phyloP scores from a whole-genome alignment of 2,113 vertebrate species.

The Petrocephalus microphthalmus region DNA sequence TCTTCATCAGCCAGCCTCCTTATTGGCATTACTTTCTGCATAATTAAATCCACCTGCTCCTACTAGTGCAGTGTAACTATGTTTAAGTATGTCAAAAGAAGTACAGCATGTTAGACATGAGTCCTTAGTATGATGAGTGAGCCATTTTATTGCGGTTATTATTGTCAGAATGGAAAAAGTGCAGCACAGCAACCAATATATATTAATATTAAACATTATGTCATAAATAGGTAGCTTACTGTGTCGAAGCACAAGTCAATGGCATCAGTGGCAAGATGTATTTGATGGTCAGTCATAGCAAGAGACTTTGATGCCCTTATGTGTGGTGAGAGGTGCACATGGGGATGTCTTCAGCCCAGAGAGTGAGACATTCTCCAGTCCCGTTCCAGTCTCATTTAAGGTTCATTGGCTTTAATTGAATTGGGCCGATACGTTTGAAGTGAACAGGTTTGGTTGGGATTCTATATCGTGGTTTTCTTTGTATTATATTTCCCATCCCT shows the following conservation, averaged over 20 bases:
- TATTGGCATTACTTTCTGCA: conserved; percentile 54
- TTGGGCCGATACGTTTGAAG: not conserved
- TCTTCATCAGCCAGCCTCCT: conserved; percentile 34
- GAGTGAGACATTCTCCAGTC: not conserved
- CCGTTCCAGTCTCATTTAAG: not conserved
- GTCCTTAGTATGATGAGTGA: not conserved
- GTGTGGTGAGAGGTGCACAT: not conserved
- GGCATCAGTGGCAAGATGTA: too few relatives aligned
- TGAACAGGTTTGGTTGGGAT: not conserved
- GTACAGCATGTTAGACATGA: conserved; percentile 23
- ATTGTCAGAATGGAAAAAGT: not conserved
- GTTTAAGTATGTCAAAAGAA: conserved; percentile 41
- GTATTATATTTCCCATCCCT: not conserved
- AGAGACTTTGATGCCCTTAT: not conserved
- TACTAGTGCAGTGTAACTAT: conserved; percentile 50
- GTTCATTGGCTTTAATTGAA: not conserved
- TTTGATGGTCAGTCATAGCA: not conserved
- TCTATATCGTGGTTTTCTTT: not conserved
- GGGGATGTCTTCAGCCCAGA: not conserved
- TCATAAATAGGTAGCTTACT: not conserved
- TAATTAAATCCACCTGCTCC: conserved; percentile 57
- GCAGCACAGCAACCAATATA: not conserved
- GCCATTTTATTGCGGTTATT: not conserved
- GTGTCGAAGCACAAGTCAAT: not conserved
- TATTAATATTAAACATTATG: not conserved